Evolutionary conservation across 2,888 invertebrate genomes (phyloP).

Genomic region (Aporophyla nigra): DNA sequence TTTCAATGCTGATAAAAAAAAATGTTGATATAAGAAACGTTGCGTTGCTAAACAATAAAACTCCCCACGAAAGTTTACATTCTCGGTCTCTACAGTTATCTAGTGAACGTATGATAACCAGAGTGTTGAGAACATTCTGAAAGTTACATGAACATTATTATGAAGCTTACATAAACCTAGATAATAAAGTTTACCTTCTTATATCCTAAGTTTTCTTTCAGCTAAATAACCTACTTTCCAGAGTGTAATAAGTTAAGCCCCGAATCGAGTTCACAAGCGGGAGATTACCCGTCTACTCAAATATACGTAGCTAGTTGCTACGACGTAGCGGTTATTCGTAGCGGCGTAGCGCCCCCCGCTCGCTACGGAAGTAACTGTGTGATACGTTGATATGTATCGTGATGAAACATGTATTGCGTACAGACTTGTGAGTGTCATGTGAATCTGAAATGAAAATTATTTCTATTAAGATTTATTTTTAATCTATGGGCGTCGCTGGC

Average conservation of each 20-base stretch:
- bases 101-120: slow-evolving; percentile 19
- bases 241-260: slow-evolving; percentile 26
- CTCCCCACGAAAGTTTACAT: neutral
- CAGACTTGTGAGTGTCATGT: neutral
- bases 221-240: slow-evolving; percentile 24
- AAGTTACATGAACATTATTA: slow-evolving; percentile 18
- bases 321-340: slow-evolving; percentile 48
- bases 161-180: neutral
- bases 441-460: slow-evolving; percentile 13
- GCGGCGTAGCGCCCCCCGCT: slow-evolving; percentile 24
- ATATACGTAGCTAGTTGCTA: slow-evolving; percentile 43
- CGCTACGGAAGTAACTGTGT: slow-evolving; percentile 8
- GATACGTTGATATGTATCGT: slow-evolving; percentile 21
- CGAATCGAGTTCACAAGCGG: slow-evolving; percentile 21
- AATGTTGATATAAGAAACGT: slow-evolving; percentile 11
- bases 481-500: neutral
- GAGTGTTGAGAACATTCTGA: slow-evolving; percentile 27
- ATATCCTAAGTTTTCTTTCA: slow-evolving; percentile 8
- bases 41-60: neutral
- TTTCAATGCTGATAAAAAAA: slow-evolving; percentile 2
- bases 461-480: neutral
- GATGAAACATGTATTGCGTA: slow-evolving; percentile 30
- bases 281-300: slow-evolving; percentile 18
- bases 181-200: slow-evolving; percentile 9
- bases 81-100: slow-evolving; percentile 9